Percentiles rank a stretch among this genome's conserved stretches.
phyloP scores from a whole-genome alignment of 1,140 invertebrate genomes.

The Sitophilus oryzae region DNA sequence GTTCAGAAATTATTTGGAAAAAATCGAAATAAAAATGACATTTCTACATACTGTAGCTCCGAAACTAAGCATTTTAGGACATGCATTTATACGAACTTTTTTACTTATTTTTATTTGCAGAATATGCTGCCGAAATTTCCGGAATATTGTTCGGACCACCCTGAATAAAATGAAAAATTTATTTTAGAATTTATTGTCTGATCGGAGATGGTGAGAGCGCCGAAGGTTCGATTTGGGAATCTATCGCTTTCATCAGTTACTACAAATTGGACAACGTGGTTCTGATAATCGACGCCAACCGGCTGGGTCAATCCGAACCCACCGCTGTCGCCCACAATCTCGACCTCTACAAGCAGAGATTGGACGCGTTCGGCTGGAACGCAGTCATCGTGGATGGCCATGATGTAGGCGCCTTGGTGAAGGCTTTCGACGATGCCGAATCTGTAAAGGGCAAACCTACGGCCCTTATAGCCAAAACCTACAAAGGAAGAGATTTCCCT shows the following conservation, averaged over 20 bases:
- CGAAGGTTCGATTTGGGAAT: constrained; percentile 99
- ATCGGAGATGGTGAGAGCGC: constrained; percentile 97
- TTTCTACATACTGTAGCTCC: no score
- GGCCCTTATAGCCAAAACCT: constrained; percentile 91
- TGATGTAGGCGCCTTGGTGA: constrained; percentile 80
- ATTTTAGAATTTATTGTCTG: constrained; percentile 78
- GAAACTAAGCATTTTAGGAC: no score
- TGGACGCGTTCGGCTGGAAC: constrained; percentile 91
- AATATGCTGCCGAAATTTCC: no score
- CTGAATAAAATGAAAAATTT: no score
- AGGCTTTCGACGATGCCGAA: constrained; percentile 78
- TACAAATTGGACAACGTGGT: constrained; percentile 97
- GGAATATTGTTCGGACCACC: no score
- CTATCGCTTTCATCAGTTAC: constrained; percentile 85
- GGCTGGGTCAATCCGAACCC: constrained; percentile 92
- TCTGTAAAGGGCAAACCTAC: constrained; percentile 79
- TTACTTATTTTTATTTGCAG: no score
- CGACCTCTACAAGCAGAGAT: constrained; percentile 79
- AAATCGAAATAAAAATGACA: no score
- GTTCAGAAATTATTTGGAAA: no score
- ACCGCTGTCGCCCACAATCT: constrained; percentile 90
- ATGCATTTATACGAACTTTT: no score
- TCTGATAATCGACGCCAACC: constrained; percentile 95
- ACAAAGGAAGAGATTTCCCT: constrained; percentile 54
- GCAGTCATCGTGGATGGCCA: constrained; percentile 94